Base-by-base conservation (phyloP, 2,888 invertebrate genomes). In the Gonocerus acuteangulatus region DNA sequence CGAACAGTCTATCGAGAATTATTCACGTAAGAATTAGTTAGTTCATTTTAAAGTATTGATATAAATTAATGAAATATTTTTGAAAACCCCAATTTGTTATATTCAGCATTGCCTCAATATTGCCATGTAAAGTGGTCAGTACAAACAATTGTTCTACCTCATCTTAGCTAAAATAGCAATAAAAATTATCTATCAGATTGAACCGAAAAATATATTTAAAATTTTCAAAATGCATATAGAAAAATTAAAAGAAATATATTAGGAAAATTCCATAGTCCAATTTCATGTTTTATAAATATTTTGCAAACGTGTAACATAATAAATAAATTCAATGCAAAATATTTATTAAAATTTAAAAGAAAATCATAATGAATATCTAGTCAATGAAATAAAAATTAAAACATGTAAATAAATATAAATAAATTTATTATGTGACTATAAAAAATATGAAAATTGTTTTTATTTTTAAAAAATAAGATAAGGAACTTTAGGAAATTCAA, bases 1-100 rank as follows among this genome's bases (percentile, higher is more conserved):
- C 45, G 27, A 44, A 48, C 51, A 61, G 44, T 47, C 32, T 54
- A 61, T 54, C 54, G 47, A 47, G 18, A 27, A 60, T 51, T 23
- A 23, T 42, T 36, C 48, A 21, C 42, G 21, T 49, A 42, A 39
- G 48, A 19, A 34, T 19, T 51, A 51, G 51, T 18, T 51, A 16
- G 18, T 51, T 34, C 23, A 51, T 34, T 27, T 48, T 27, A 32
- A 16, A 13, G 32, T 27, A 48, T 48, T 48, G 48, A 48, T 48
- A 27, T 13, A 36, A 51, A 51, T 32, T 11, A 15, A 51, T 34
- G 18, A 3, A 32, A 32, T 51, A 51, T 51, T 51, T 51, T 51
- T 51, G 11, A 51, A 48, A 51, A 36, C 36, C 27, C 27, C 27
- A 27, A 4, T 27, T 27, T 27, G 4, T 27, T 27, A 27, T 27